A percentile compares a stretch with the other conserved stretches of the same genome.
Conservation (phyloP, 2,888 invertebrate species). For the Trichopoda pennipes region DNA sequence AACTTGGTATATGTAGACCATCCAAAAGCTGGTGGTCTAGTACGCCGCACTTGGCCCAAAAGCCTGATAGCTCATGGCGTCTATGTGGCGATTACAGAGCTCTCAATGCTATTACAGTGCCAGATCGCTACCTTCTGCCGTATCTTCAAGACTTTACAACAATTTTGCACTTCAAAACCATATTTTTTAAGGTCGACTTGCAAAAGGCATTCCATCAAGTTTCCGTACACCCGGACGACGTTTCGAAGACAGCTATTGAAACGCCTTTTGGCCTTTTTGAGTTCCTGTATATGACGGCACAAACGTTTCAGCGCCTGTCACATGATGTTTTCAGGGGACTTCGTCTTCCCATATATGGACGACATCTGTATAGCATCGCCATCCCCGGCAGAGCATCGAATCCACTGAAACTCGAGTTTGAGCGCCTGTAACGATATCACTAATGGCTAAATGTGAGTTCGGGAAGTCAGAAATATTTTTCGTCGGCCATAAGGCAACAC, state of each 20-base stretch:
- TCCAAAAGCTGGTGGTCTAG: slow-evolving; percentile 79
- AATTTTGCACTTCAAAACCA: neutral
- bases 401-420: too few relatives aligned
- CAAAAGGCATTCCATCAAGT: slow-evolving; percentile 51
- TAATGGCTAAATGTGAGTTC: too few relatives aligned
- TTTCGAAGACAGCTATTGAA: slow-evolving; percentile 43
- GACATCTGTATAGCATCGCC: too few relatives aligned
- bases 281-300: too few relatives aligned
- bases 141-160: slow-evolving; percentile 5
- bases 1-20: slow-evolving; percentile 79
- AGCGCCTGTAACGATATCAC: too few relatives aligned
- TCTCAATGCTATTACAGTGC: slow-evolving; percentile 37
- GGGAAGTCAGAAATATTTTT: too few relatives aligned
- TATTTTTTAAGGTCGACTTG: slow-evolving; percentile 51
- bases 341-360: too few relatives aligned
- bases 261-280: slow-evolving; percentile 42
- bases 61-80: slow-evolving; percentile 44
- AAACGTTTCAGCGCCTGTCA: too few relatives aligned
- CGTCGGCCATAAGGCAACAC: too few relatives aligned
- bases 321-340: too few relatives aligned
- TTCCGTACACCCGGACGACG: slow-evolving; percentile 35
- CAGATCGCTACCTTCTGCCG: slow-evolving; percentile 35
- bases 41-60: slow-evolving; percentile 76
- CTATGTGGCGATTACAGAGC: slow-evolving; percentile 64
- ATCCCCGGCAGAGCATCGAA: too few relatives aligned